A percentile compares a stretch with the other conserved stretches of the same genome.
phyloP scores from a whole-genome alignment of 2,888 invertebrate genomes.

The Cactoblastis cactorum region DNA sequence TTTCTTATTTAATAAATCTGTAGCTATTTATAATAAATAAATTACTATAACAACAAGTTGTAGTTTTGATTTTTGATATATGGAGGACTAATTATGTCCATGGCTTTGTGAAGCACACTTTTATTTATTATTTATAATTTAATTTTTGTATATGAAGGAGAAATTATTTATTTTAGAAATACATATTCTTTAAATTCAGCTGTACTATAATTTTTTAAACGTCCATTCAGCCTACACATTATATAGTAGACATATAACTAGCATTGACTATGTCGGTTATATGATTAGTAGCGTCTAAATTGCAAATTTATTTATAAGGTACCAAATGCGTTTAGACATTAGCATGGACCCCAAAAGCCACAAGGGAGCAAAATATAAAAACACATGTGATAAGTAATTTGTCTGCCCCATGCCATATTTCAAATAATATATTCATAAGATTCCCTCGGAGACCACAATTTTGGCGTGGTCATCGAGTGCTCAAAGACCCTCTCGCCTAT shows the following conservation, averaged over 20 bases:
- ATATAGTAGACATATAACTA: background rate
- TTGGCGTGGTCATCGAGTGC: conserved; percentile 45
- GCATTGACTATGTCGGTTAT: too few relatives aligned
- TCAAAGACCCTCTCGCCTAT: conserved; percentile 39
- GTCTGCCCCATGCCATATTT: conserved; percentile 38
- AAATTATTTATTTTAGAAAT: too few relatives aligned
- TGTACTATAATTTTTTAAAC: background rate
- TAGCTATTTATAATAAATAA: too few relatives aligned
- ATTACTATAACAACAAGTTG: too few relatives aligned
- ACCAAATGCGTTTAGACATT: background rate
- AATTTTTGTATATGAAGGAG: too few relatives aligned
- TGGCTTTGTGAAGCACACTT: too few relatives aligned
- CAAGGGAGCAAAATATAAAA: background rate
- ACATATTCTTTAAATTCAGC: too few relatives aligned
- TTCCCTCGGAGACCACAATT: conserved; percentile 43
- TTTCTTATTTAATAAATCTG: too few relatives aligned
- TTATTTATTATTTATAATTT: too few relatives aligned
- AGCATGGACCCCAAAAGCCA: background rate
- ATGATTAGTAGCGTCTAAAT: background rate
- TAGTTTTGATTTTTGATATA: too few relatives aligned
- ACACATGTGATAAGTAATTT: conserved; percentile 37
- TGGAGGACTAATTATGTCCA: too few relatives aligned
- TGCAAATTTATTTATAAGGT: background rate
- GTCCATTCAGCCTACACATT: background rate
- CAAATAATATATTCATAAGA: conserved; percentile 62